A percentile compares a stretch with the other conserved stretches of the same genome.
Conservation (phyloP, 2,797 vertebrate genomes). For the Pyrocephalus nanus region DNA sequence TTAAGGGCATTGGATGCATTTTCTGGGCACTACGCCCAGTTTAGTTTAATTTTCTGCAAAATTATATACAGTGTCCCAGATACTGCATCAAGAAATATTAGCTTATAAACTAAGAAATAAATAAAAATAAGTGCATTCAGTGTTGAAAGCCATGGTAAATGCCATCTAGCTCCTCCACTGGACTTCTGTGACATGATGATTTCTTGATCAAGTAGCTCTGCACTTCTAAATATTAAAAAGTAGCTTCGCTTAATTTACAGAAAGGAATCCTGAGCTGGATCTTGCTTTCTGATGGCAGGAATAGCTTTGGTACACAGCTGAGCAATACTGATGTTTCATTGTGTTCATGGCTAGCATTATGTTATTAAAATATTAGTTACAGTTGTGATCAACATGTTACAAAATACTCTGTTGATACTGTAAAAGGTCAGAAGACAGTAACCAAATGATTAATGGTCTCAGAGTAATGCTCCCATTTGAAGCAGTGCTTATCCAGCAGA, state of each 20-base stretch:
- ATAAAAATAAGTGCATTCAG: not conserved
- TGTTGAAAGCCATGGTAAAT: not conserved
- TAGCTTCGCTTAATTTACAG: not conserved
- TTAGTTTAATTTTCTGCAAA: constrained; percentile 31
- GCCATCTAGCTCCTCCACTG: not conserved
- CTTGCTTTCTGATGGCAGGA: not conserved
- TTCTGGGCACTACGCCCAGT: not conserved
- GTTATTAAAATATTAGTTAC: constrained; percentile 53
- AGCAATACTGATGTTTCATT: not conserved
- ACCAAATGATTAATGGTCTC: constrained; percentile 37
- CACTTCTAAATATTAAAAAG: not conserved
- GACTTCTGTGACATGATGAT: not conserved
- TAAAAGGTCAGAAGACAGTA: constrained; percentile 44
- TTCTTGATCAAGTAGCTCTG: not conserved
- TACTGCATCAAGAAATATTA: constrained; percentile 1
- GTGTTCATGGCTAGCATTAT: not conserved
- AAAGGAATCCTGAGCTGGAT: not conserved
- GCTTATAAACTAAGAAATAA: not conserved
- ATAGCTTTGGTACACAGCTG: not conserved
- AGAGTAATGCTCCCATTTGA: constrained; percentile 30
- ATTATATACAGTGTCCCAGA: constrained; percentile 17
- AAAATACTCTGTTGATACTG: not conserved
- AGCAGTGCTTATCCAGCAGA: constrained; percentile 58
- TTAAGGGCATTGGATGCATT: not conserved
- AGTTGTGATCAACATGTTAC: constrained; percentile 43